Evolutionary conservation across 2,113 vertebrate genomes (phyloP).

Genomic region (Cyprinodon variegatus): DNA sequence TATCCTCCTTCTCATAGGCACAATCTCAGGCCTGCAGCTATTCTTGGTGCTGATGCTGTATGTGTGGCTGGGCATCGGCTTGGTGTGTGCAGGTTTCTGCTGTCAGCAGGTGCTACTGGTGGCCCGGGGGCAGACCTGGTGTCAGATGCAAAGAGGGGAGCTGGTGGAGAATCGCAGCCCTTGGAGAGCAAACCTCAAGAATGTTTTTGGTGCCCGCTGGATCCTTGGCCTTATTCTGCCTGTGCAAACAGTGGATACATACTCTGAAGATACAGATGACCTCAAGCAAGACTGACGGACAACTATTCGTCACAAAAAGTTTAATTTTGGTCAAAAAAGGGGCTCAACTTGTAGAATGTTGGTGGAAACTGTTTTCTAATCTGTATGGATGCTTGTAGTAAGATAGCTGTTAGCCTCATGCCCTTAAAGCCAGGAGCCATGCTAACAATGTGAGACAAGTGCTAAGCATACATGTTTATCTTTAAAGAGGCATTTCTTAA

Average conservation of each 20-base stretch:
- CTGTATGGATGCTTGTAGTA: constrained; percentile 19
- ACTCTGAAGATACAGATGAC: constrained; percentile 53
- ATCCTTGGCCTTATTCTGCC: constrained; percentile 90
- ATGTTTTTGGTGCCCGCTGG: constrained; percentile 95
- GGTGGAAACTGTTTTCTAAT: constrained; percentile 19
- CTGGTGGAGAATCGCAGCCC: constrained; percentile 79
- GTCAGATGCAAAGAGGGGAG: constrained; percentile 87
- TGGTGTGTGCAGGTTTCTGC: constrained; percentile 95
- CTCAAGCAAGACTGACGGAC: constrained; percentile 73
- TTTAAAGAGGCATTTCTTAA: constrained; percentile 40
- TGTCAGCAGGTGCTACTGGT: constrained; percentile 96
- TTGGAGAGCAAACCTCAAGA: constrained; percentile 90
- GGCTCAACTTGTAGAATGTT: constrained; percentile 15
- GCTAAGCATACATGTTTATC: constrained; percentile 35
- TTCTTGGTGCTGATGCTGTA: constrained; percentile 98
- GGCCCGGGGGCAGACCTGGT: constrained; percentile 90
- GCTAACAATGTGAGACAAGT: constrained; percentile 43
- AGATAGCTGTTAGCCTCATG: constrained; percentile 44
- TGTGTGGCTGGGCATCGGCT: constrained; percentile 95
- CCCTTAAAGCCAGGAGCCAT: constrained; percentile 67
- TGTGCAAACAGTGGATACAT: constrained; percentile 84
- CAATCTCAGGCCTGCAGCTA: constrained; percentile 91
- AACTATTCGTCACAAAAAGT: background rate
- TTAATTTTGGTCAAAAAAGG: constrained; percentile 14
- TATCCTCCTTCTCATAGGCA: constrained; percentile 76